These are phyloP conservation scores for Hestina assimilis DNA, from an alignment of 1,140 invertebrate genomes.

Conservation along the genomic window DNA sequence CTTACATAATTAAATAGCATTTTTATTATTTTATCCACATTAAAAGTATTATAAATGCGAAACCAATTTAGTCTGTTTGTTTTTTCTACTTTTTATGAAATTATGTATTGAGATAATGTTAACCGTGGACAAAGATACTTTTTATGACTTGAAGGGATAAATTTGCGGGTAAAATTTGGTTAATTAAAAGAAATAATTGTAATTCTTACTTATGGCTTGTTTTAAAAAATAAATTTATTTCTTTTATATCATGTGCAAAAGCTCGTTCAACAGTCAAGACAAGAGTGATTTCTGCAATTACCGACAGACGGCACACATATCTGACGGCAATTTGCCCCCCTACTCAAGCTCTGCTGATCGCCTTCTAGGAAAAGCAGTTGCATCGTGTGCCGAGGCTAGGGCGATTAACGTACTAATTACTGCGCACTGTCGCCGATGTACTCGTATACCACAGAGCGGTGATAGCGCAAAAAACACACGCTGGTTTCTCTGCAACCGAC, in stretches of 20 bases:
- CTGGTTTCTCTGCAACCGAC: constrained; percentile 28
- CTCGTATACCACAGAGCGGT: constrained; percentile 30
- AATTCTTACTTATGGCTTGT: no score
- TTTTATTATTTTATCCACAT: no score
- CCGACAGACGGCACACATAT: constrained; percentile 67
- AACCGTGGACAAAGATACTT: no score
- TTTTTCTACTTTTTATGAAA: no score
- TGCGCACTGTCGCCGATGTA: constrained; percentile 23
- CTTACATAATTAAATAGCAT: no score
- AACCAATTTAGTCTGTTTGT: no score
- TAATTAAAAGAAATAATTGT: no score
- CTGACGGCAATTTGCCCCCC: constrained; percentile 70
- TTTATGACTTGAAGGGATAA: no score
- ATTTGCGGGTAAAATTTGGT: no score
- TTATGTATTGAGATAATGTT: no score
- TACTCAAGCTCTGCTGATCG: constrained; percentile 55
- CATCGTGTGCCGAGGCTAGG: constrained; percentile 50
- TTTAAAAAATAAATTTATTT: no score
- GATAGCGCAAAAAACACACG: constrained; percentile 21
- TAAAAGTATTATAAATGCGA: no score
- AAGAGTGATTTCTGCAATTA: constrained; percentile 71
- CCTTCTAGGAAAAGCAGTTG: constrained; percentile 68
- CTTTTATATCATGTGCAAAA: constrained; percentile 34
- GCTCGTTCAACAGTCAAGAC: constrained; percentile 36
- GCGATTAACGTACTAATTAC: constrained; percentile 72